Percentiles rank a stretch among this genome's conserved stretches.
Conservation (phyloP, 2,888 invertebrate species). For the Nycteola revayana region DNA sequence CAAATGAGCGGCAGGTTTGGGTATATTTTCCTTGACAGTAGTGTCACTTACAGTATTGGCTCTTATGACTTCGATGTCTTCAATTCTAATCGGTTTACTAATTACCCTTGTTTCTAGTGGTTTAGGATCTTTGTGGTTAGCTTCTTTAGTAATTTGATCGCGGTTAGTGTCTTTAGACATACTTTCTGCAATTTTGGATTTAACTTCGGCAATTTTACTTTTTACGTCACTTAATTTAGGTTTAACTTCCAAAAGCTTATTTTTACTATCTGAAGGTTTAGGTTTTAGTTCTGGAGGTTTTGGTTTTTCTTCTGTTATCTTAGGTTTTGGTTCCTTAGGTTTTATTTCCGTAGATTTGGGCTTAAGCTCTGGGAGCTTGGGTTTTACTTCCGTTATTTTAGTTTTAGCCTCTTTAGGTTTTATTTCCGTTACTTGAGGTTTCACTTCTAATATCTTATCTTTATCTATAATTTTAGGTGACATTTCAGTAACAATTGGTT, state of each 20-base stretch:
- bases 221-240: conserved; percentile 2
- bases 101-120: conserved; percentile 23
- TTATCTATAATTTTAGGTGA: conserved; percentile 1
- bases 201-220: conserved; percentile 9
- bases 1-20: conserved; percentile 23
- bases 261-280: conserved; percentile 16
- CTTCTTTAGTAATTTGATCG: conserved; percentile 23
- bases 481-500: background rate
- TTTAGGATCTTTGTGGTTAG: conserved; percentile 18
- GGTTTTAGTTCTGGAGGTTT: conserved; percentile 26
- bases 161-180: conserved; percentile 19
- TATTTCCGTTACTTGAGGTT: conserved; percentile 23
- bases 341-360: conserved; percentile 16
- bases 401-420: conserved; percentile 17
- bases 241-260: conserved; percentile 10
- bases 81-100: conserved; percentile 22
- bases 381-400: conserved; percentile 13
- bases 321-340: conserved; percentile 12
- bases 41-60: conserved; percentile 12
- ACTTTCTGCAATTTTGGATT: conserved; percentile 16
- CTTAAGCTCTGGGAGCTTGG: conserved; percentile 25
- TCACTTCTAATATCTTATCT: conserved; percentile 13
- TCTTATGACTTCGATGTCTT: conserved; percentile 29
- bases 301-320: conserved; percentile 12
- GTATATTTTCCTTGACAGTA: conserved; percentile 10